A percentile compares a stretch with the other conserved stretches of the same genome.
These are phyloP conservation scores for Orestias chungarensis DNA, from an alignment of 2,797 vertebrate species.

Conservation along the genomic window DNA sequence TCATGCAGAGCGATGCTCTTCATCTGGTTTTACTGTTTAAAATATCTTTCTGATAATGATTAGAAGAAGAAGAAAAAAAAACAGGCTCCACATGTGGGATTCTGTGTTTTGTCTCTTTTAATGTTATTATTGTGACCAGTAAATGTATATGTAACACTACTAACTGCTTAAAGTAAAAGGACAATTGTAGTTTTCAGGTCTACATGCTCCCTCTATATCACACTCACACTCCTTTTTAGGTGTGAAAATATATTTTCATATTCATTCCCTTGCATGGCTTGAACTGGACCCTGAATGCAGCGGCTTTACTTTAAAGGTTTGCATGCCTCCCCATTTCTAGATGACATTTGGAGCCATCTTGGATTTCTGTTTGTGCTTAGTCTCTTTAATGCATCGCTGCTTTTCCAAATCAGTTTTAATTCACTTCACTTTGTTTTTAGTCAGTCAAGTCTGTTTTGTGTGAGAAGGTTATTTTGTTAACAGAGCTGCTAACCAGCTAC, in stretches of 20 bases:
- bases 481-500: slow-evolving; percentile 45
- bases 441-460: slow-evolving; percentile 7
- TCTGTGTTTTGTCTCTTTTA: slow-evolving; percentile 12
- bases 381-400: slow-evolving; percentile 6
- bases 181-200: slow-evolving; percentile 9
- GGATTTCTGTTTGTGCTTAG: slow-evolving; percentile 20
- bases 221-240: slow-evolving; percentile 15
- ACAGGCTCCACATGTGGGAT: not conserved
- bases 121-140: slow-evolving; percentile 4
- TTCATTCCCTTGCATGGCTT: slow-evolving; percentile 79
- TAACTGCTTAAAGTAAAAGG: slow-evolving; percentile 25
- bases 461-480: slow-evolving; percentile 53
- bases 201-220: slow-evolving; percentile 18
- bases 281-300: slow-evolving; percentile 49
- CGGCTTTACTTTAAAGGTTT: slow-evolving; percentile 58
- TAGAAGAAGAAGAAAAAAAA: not conserved
- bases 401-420: slow-evolving; percentile 13
- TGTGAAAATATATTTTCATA: slow-evolving; percentile 36
- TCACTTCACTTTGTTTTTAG: slow-evolving; percentile 21
- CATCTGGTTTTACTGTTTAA: not conserved
- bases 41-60: not conserved
- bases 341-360: slow-evolving; percentile 45
- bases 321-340: slow-evolving; percentile 73
- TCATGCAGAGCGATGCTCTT: not conserved
- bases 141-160: slow-evolving; percentile 35